These are phyloP conservation scores for Nomada lathburiana DNA, from an alignment of 2,888 invertebrate genomes.

Conservation along the genomic window DNA sequence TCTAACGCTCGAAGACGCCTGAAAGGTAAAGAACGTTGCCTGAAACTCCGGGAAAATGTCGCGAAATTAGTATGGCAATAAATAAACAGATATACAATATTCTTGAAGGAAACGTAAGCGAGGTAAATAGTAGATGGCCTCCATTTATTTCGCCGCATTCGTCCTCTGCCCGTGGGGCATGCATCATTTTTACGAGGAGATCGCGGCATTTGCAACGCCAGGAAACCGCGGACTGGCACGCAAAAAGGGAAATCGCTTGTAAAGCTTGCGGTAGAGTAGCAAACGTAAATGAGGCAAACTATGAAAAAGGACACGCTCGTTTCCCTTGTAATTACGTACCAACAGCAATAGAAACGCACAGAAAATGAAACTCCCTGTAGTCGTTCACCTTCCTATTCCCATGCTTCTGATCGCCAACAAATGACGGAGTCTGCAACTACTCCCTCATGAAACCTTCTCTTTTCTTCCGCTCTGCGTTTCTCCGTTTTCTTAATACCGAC, in stretches of 20 bases:
- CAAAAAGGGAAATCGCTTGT: conserved; percentile 22
- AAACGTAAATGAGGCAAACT: conserved; percentile 40
- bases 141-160: conserved; percentile 71
- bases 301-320: conserved; percentile 20
- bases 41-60: conserved; percentile 11
- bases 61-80: conserved; percentile 63
- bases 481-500: not conserved
- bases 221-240: conserved; percentile 26
- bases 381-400: not conserved
- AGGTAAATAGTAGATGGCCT: conserved; percentile 56
- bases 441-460: no score
- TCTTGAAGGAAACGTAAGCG: conserved; percentile 54
- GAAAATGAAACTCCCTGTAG: conserved; percentile 13
- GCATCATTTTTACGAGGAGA: conserved; percentile 76
- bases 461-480: not conserved
- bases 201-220: conserved; percentile 26
- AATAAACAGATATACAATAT: conserved; percentile 62
- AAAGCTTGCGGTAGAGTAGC: conserved; percentile 27
- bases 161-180: conserved; percentile 71
- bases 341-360: not conserved
- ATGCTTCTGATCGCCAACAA: conserved; percentile 16
- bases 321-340: conserved; percentile 37
- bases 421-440: not conserved
- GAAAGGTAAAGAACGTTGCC: not conserved
- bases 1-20: conserved; percentile 34